Evolutionary conservation across 2,888 invertebrate species (phyloP), one percentile per base, ranked within the genome.

Genomic region (Leptinotarsa tumamoca): DNA sequence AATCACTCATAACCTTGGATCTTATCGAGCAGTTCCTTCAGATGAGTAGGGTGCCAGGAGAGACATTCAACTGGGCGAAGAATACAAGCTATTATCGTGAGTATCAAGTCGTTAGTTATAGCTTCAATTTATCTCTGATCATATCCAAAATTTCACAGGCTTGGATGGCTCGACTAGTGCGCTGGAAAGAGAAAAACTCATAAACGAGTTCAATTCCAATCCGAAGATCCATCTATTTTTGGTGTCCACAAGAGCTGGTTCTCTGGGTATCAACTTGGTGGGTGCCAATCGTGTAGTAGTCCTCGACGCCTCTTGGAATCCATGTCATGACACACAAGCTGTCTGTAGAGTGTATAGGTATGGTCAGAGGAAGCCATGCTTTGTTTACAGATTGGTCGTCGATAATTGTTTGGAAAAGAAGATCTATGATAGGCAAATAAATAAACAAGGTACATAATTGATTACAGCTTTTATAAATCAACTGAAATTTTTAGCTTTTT

Each of bases 251-350:
- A 92, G 97, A 82, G 98, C 98, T 54, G 98, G 98, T 1, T 98
- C 98, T 17, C 90, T 98, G 51, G 99, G 99, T 13, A 98, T 99
- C 80, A 99, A 99, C 90, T 91, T 99, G 79, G 96, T 98, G 23
- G 98, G 98, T 18, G 99, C 99, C 0, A 99, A 98, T 89, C 92
- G 99, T 51, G 99, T 99, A 5, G 95, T 98, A 61, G 98, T 99
- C 68, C 95, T 99, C 85, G 99, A 99, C 88, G 98, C 99, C 17
- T 98, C 97, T 56, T 99, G 99, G 98, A 99, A 99, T 90, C 99
- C 99, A 1, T 99, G 99, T 86, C 99, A 99, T 85, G 98, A 98
- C 86, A 96, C 97, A 0, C 97, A 97, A 90, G 99, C 99, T 50
- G 98, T 99, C 17, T 99, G 99, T 87, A 91, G 99, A 82, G 98